Percentiles rank a stretch among this genome's conserved stretches.
Evolutionary conservation across 2,888 invertebrate genomes (phyloP).

Genomic region (Pardosa pseudoannulata): DNA sequence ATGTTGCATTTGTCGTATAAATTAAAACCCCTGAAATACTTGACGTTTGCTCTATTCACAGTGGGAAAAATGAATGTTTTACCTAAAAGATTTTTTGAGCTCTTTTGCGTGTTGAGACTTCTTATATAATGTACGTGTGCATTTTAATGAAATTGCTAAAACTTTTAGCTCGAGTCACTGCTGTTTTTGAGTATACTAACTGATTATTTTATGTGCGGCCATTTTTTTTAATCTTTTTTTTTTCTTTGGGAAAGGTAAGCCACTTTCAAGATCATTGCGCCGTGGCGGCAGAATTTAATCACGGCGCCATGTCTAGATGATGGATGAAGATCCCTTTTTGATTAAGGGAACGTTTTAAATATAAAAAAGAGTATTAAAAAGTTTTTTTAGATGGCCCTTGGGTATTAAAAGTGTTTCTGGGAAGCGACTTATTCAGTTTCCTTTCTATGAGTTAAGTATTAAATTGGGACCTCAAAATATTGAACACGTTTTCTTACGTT

Average conservation of each 20-base stretch:
- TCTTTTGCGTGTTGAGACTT: not conserved
- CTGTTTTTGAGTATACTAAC: not conserved
- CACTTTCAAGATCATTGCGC: slow-evolving; percentile 31
- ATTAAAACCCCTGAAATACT: no score
- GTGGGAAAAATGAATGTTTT: slow-evolving; percentile 3
- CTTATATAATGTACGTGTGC: not conserved
- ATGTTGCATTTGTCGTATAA: no score
- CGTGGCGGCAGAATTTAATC: slow-evolving; percentile 53
- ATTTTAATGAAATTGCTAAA: not conserved
- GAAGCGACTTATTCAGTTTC: not conserved
- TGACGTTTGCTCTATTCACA: no score
- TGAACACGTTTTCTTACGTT: not conserved
- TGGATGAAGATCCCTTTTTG: slow-evolving; percentile 64
- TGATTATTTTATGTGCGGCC: not conserved
- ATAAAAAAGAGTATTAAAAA: slow-evolving; percentile 10
- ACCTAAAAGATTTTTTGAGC: not conserved
- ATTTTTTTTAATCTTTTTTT: not conserved
- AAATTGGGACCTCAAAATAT: not conserved
- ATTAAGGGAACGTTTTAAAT: slow-evolving; percentile 22
- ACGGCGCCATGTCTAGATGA: slow-evolving; percentile 54
- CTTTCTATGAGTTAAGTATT: not conserved
- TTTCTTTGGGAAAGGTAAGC: slow-evolving; percentile 35
- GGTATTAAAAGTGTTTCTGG: not conserved
- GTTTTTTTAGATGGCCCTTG: not conserved
- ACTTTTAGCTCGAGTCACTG: not conserved